Percentiles rank a stretch among this genome's conserved stretches.
These are phyloP conservation scores for Uropetala carovei DNA, from an alignment of 2,888 invertebrate species.

Conservation along the genomic window DNA sequence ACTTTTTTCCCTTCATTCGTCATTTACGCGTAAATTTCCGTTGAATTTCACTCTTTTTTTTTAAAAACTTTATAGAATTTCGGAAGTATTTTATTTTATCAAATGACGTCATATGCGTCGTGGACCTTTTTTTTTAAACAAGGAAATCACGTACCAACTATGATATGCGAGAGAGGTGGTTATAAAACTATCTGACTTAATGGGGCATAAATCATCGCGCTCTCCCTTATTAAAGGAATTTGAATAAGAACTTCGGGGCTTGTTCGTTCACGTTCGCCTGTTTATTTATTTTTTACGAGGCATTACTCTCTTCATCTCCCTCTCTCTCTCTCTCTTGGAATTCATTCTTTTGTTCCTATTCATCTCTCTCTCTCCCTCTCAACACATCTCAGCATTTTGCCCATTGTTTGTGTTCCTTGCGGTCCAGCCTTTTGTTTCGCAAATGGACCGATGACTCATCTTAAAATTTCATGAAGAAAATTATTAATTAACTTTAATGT, in stretches of 20 bases:
- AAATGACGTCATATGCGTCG: background rate
- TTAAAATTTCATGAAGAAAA: background rate
- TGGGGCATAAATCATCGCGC: background rate
- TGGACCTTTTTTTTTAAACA: background rate
- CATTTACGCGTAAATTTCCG: too few species aligned
- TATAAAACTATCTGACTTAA: background rate
- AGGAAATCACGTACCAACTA: background rate
- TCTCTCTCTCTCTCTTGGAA: background rate
- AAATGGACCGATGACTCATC: background rate
- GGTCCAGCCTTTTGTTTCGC: background rate
- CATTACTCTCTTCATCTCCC: background rate
- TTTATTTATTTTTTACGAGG: background rate
- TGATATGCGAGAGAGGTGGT: background rate
- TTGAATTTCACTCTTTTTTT: too few species aligned
- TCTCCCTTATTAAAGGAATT: background rate
- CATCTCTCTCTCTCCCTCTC: background rate
- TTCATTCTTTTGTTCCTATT: slow-evolving; percentile 9
- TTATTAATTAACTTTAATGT: too few species aligned
- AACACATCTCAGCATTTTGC: background rate
- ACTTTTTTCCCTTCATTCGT: too few species aligned
- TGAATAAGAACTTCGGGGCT: background rate
- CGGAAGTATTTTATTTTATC: background rate
- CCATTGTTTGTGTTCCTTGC: background rate
- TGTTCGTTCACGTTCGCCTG: background rate
- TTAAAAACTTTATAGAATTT: too few species aligned